Conservation (phyloP, 2,888 invertebrate species). For the Drosophila algonquin region DNA sequence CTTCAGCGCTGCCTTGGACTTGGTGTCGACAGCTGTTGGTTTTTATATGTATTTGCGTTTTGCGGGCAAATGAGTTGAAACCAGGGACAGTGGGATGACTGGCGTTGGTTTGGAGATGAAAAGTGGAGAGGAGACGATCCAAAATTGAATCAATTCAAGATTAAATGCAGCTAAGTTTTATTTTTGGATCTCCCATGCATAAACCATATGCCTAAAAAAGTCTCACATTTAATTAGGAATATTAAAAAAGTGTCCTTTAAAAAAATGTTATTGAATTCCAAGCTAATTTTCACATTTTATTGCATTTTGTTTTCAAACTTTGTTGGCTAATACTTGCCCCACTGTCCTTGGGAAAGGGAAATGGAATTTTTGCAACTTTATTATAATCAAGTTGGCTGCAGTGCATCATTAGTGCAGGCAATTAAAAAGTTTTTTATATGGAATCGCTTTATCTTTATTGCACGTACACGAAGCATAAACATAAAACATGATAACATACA, state of each 20-base stretch:
- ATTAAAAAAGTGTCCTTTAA: background rate
- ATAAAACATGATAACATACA: conserved; percentile 69
- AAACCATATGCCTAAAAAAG: no score
- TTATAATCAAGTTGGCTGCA: conserved; percentile 77
- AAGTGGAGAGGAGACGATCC: background rate
- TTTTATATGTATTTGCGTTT: conserved; percentile 31
- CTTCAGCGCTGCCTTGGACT: conserved; percentile 16
- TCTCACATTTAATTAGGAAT: no score
- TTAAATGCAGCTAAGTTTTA: background rate
- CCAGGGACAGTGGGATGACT: conserved; percentile 23
- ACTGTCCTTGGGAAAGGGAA: conserved; percentile 30
- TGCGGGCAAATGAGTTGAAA: conserved; percentile 59
- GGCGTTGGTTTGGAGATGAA: background rate
- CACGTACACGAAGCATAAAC: conserved; percentile 70
- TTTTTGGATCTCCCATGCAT: background rate
- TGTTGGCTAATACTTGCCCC: conserved; percentile 1
- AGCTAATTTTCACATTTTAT: background rate
- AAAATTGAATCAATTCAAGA: background rate
- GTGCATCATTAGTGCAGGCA: conserved; percentile 80
- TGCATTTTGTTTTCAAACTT: background rate
- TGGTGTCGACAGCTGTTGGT: conserved; percentile 62
- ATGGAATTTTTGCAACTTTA: conserved; percentile 53
- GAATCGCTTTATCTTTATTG: conserved; percentile 77
- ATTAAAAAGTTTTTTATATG: conserved; percentile 77
- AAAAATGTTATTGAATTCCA: background rate